Evolutionary conservation across 1,140 invertebrate species (phyloP).

Genomic region (Leptopilina boulardi): DNA sequence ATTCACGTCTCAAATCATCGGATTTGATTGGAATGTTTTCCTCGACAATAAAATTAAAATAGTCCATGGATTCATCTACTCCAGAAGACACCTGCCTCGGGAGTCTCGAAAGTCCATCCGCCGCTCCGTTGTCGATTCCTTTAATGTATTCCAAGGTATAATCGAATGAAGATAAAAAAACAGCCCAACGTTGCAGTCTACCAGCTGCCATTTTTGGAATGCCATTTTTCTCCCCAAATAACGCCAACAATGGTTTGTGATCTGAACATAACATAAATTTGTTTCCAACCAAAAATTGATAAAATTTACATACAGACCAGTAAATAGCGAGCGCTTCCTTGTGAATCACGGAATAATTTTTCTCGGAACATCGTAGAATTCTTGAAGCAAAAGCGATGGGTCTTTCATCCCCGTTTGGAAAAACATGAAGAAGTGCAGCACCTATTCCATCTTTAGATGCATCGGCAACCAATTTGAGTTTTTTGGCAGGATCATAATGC

Average conservation of each 20-base stretch:
- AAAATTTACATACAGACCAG: slow-evolving; percentile 75
- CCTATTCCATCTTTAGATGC: too few relatives aligned
- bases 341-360: slow-evolving; percentile 76
- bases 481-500: too few relatives aligned
- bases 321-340: slow-evolving; percentile 76
- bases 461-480: too few relatives aligned
- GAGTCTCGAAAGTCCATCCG: slow-evolving; percentile 61
- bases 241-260: slow-evolving; percentile 70
- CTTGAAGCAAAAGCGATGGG: slow-evolving; percentile 71
- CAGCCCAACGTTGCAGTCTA: slow-evolving; percentile 58
- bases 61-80: background rate
- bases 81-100: slow-evolving; percentile 35
- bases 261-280: slow-evolving; percentile 70
- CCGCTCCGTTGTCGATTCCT: slow-evolving; percentile 52
- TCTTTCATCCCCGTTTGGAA: slow-evolving; percentile 38
- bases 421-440: too few relatives aligned
- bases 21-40: slow-evolving; percentile 51
- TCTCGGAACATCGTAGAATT: slow-evolving; percentile 63
- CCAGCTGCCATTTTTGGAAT: slow-evolving; percentile 60
- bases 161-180: slow-evolving; percentile 60
- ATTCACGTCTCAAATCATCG: slow-evolving; percentile 28
- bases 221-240: slow-evolving; percentile 61
- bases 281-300: slow-evolving; percentile 72
- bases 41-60: slow-evolving; percentile 28
- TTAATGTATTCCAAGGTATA: slow-evolving; percentile 60